A percentile compares a stretch with the other conserved stretches of the same genome.
Conservation (phyloP, 2,888 invertebrate species). For the Drosophila prostipennis region DNA sequence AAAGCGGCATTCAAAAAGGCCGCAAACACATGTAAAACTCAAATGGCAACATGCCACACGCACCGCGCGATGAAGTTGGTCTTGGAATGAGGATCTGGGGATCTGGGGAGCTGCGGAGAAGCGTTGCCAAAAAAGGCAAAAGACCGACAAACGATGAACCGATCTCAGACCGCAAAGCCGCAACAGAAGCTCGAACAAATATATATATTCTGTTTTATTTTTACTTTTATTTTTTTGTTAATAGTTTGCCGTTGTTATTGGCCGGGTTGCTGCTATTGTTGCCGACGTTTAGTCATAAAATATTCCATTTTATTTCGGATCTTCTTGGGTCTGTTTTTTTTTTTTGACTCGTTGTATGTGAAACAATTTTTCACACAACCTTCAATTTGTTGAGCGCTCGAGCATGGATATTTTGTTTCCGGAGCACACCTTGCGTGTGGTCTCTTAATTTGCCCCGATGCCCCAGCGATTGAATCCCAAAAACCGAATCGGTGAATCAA, state of each 20-base stretch:
- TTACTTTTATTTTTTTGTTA: conserved; percentile 53
- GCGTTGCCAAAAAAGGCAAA: conserved; percentile 67
- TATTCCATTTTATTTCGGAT: conserved; percentile 76
- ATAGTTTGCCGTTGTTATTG: conserved; percentile 67
- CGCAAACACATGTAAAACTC: conserved; percentile 77
- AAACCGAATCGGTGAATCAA: conserved; percentile 34
- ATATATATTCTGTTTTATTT: conserved; percentile 26
- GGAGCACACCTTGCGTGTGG: conserved; percentile 63
- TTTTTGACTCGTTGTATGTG: conserved; percentile 17
- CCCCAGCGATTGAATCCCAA: conserved; percentile 59
- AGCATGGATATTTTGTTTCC: conserved; percentile 42
- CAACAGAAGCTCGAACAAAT: conserved; percentile 74
- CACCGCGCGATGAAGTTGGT: conserved; percentile 68
- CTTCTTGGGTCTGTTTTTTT: conserved; percentile 21
- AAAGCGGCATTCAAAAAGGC: conserved; percentile 60
- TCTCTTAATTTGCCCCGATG: conserved; percentile 50
- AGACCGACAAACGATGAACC: conserved; percentile 46
- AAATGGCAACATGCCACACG: conserved; percentile 77
- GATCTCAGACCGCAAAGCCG: conserved; percentile 66
- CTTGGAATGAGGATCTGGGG: conserved; percentile 42
- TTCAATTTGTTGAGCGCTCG: conserved; percentile 47
- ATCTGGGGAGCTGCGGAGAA: conserved; percentile 32
- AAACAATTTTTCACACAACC: conserved; percentile 68
- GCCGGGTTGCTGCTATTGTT: conserved; percentile 35
- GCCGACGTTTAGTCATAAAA: conserved; percentile 75